Base-by-base conservation (phyloP, 1,140 invertebrate species). In the Panulirus ornatus region DNA sequence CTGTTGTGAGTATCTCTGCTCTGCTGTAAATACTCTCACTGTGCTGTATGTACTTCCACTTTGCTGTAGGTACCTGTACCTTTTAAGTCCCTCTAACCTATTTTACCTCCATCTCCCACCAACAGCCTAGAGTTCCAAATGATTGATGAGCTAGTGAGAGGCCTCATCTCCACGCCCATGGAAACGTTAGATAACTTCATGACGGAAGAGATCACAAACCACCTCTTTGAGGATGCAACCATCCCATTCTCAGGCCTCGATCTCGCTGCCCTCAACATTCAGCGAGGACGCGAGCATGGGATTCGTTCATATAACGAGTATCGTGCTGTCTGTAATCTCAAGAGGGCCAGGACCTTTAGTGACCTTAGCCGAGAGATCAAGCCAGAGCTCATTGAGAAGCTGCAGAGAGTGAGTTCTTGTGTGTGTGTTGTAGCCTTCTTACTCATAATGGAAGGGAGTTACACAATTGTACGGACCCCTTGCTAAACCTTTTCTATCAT, bases 181-280 rank as follows among this genome's bases (percentile, higher is more conserved):
- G 98, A 99, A 94, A 97, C 96, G 0, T 94, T 98, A n/a, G 98
- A 99, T 94, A 97, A 98, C 93, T 98, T 98, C 93, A 97, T 99
- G 88, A 98, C 97, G 0, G 97, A 97, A 0, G 97, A 98, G 95
- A 97, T 99, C 1, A 98, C 97, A 0, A 98, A 98, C 94, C 98
- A 99, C 94, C 94, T 99, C 30, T 98, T 99, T 93, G 97, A 98
- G 94, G 96, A 97, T 92, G 96, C 95, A 44, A 96, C 96, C 73
- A 97, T 96, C 92, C 97, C 97, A 0, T 97, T 97, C 94, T 98
- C 97, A 0, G 97, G 97, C 3, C 94, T 98, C 22, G 97, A 98
- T 94, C 93, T 98, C 51, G 96, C 97, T 22, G 96, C 97, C 0
- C 94, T 98, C 0, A 98, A 98, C 92, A 95, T 98, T 58, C 97